These are phyloP conservation scores for Erebia epiphron DNA, from an alignment of 2,888 invertebrate species.

Conservation along the genomic window DNA sequence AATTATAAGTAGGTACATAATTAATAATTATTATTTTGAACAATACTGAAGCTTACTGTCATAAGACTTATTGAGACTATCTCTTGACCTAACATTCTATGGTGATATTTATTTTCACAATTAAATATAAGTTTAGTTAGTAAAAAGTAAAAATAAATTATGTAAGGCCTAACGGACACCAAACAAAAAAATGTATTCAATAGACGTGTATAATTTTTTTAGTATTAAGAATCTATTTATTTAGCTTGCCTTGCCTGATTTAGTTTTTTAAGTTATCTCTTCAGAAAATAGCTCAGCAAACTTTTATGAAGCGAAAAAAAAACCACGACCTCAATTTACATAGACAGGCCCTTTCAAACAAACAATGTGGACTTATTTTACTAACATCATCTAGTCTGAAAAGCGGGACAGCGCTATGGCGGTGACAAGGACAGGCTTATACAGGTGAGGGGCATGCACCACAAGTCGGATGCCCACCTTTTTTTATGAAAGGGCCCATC, in stretches of 20 bases:
- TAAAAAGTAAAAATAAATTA: slow-evolving; percentile 21
- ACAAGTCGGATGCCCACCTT: too few relatives aligned
- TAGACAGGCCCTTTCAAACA: too few relatives aligned
- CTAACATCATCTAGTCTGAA: too few relatives aligned
- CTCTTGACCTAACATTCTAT: slow-evolving; percentile 6
- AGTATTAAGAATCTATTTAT: slow-evolving; percentile 32
- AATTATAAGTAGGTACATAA: too few relatives aligned
- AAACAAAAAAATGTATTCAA: slow-evolving; percentile 20
- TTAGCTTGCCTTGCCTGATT: slow-evolving; percentile 45
- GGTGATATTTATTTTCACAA: slow-evolving; percentile 18
- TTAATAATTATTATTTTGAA: not conserved
- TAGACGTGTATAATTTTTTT: slow-evolving; percentile 20
- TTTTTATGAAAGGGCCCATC: too few relatives aligned
- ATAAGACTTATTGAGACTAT: not conserved
- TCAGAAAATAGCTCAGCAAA: not conserved
- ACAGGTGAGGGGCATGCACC: too few relatives aligned
- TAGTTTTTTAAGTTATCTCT: slow-evolving; percentile 21
- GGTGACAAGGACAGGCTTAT: too few relatives aligned
- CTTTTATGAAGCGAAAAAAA: not conserved
- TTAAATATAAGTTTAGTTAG: slow-evolving; percentile 43
- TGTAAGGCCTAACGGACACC: slow-evolving; percentile 29
- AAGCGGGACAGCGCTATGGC: too few relatives aligned
- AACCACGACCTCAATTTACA: too few relatives aligned
- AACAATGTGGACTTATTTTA: too few relatives aligned
- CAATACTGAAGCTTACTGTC: not conserved